Evolutionary conservation across 2,888 invertebrate genomes (phyloP), one percentile per base, ranked within the genome.

Genomic region (Trichogramma evanescens): DNA sequence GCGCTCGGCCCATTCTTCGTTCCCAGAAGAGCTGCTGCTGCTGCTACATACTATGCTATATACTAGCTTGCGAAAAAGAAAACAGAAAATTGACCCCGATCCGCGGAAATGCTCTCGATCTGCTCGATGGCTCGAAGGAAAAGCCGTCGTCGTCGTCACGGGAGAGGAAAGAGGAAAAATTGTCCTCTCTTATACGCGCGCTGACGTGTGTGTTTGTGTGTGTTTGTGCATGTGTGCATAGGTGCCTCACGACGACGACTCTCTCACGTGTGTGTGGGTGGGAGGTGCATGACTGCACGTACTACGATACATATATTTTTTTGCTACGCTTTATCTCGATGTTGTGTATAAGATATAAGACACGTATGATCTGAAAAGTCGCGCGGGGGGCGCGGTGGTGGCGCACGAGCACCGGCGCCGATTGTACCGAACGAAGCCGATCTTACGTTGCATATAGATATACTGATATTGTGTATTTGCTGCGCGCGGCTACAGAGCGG

Each of bases 11-110:
- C 53, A 55, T 63, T 66, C 62, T 66, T 66, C 62, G 66, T 54
- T 54, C 51, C 51, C 54, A 48, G 57, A 59, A 57, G 59, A 56
- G 56, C 50, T 13, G 48, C 44, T 1, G 52, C 6, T n/a, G 49
- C 43, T 13, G 45, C 50, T 9, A 44, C 49, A 26, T 26, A 26
- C 26, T 26, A 26, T 26, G 3, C 26, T 26, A 26, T 26, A 26
- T 26, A 46, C 42, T 6, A 41, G 26, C 26, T n/a, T 10, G 54
- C 26, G 50, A 40, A 56, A 63, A 63, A 59, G 72, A 59, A 61
- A 65, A 63, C 55, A 56, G 71, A 74, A 73, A 74, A 73, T 70
- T 71, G 74, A 72, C 75, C 74, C 72, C 72, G 66, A 73, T 72
- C 66, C 59, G 55, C 52, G 56, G 62, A 51, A 51, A 46, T 49